These are phyloP conservation scores for Brachionus rotundiformis DNA, from an alignment of 1,140 invertebrate genomes.

Conservation along the genomic window DNA sequence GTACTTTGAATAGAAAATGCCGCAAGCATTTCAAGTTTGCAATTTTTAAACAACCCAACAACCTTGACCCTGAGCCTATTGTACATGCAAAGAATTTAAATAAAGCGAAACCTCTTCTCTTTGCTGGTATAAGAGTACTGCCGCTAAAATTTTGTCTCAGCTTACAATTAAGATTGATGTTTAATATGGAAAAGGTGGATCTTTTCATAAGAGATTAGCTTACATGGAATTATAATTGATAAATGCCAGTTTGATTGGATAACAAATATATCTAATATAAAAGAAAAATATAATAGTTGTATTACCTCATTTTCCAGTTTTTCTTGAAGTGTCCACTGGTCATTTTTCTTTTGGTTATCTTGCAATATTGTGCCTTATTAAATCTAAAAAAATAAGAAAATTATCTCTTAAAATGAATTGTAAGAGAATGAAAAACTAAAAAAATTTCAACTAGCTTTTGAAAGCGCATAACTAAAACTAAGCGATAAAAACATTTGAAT, in stretches of 20 bases:
- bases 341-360: neutral
- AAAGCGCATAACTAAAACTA: conserved; percentile 27
- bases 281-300: no score
- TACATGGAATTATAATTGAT: neutral
- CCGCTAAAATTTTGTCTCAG: no score
- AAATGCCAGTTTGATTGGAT: neutral
- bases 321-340: conserved; percentile 51
- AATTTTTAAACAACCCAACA: neutral
- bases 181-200: neutral
- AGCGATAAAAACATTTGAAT: conserved; percentile 20
- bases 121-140: no score
- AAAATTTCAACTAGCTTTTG: conserved; percentile 16
- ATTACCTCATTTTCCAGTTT: conserved; percentile 52
- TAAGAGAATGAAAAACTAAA: neutral
- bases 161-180: no score
- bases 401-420: neutral
- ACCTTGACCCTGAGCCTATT: no score
- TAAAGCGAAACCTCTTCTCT: no score
- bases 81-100: no score
- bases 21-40: neutral
- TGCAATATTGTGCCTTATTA: neutral
- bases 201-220: neutral
- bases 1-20: neutral
- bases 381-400: neutral
- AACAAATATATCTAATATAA: neutral